These are phyloP conservation scores for Neoarius graeffei DNA, from an alignment of 2,113 vertebrate genomes.

Conservation along the genomic window DNA sequence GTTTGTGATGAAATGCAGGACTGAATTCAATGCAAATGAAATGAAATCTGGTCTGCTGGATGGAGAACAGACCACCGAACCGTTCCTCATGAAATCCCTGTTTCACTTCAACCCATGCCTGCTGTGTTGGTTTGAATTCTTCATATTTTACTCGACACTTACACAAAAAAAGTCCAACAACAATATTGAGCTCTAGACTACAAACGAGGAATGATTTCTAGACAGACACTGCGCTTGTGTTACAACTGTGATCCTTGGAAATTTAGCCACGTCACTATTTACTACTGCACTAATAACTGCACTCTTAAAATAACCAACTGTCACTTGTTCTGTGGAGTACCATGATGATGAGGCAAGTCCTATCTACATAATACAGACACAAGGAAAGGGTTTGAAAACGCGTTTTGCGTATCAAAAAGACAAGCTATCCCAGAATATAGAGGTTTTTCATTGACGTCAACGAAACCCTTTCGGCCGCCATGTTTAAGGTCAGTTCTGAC, in stretches of 20 bases:
- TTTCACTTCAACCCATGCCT: slow-evolving; percentile 35
- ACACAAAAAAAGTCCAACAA: slow-evolving; percentile 30
- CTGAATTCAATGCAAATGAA: slow-evolving; percentile 23
- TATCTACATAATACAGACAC: slow-evolving; percentile 34
- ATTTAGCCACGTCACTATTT: slow-evolving; percentile 31
- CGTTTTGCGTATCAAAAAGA: slow-evolving; percentile 36
- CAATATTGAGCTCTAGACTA: slow-evolving; percentile 34
- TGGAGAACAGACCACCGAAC: not conserved
- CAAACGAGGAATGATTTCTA: slow-evolving; percentile 19
- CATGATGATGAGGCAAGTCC: slow-evolving; percentile 23
- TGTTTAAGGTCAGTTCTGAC: too few species aligned
- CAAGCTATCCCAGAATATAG: slow-evolving; percentile 55
- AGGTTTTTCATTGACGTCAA: too few species aligned
- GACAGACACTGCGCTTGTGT: slow-evolving; percentile 20
- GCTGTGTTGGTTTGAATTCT: slow-evolving; percentile 38
- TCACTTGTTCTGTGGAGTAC: slow-evolving; percentile 10
- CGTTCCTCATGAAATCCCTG: slow-evolving; percentile 6
- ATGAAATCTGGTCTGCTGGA: not conserved
- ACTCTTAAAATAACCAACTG: slow-evolving; percentile 23
- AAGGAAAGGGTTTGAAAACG: slow-evolving; percentile 51
- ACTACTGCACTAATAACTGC: slow-evolving; percentile 7
- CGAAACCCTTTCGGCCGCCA: too few species aligned
- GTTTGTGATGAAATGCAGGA: slow-evolving; percentile 37
- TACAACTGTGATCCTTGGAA: slow-evolving; percentile 29
- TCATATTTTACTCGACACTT: slow-evolving; percentile 22